Conservation (phyloP, 2,113 vertebrate genomes). For the Mus pahari region DNA sequence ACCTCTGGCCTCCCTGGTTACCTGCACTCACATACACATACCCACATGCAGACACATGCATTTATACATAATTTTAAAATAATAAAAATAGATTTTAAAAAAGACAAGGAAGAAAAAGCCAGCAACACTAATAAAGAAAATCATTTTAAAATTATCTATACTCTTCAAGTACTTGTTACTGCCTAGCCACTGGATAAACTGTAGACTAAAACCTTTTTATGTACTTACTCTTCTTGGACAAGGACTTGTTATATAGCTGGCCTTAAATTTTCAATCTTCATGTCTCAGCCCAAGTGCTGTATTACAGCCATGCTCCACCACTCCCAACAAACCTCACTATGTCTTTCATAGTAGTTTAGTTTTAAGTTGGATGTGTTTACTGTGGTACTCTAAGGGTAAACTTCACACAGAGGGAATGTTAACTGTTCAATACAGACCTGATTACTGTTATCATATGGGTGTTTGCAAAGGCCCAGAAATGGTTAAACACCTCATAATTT, state of each 20-base stretch:
- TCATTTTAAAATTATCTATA: constrained; percentile 25
- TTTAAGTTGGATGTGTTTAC: constrained; percentile 41
- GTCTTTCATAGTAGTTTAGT: constrained; percentile 27
- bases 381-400: constrained; percentile 1
- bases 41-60: neutral
- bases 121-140: constrained; percentile 9
- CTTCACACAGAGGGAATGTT: constrained; percentile 20
- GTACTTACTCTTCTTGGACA: neutral
- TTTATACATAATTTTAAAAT: neutral
- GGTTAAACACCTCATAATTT: neutral
- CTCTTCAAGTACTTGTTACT: constrained; percentile 47
- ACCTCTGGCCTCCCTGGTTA: neutral
- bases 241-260: neutral
- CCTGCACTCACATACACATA: neutral
- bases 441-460: neutral
- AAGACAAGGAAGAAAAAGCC: neutral
- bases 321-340: neutral
- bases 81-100: neutral
- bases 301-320: neutral
- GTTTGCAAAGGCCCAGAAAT: neutral
- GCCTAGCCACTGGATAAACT: constrained; percentile 16
- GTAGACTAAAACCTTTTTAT: constrained; percentile 24
- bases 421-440: neutral
- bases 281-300: neutral
- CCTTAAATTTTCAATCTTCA: neutral